Conservation (phyloP, 1,140 invertebrate species). For the Eriosoma lanigerum region DNA sequence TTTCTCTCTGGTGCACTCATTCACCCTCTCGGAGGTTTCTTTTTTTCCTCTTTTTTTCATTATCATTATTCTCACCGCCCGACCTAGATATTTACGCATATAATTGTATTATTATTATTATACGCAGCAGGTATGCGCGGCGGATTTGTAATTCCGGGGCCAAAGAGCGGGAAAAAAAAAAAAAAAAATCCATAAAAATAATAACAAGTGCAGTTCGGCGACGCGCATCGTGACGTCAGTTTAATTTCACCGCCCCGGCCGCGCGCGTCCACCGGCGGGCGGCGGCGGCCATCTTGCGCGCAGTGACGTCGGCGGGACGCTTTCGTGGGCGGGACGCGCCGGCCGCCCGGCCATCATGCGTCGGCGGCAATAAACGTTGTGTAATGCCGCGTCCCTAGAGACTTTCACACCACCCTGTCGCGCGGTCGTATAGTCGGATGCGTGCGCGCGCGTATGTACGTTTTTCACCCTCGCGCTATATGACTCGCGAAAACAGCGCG, state of each 20-base stretch:
- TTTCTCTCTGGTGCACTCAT: neutral
- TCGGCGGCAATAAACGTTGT: neutral
- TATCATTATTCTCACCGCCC: neutral
- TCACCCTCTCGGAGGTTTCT: neutral
- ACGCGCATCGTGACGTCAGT: conserved; percentile 17
- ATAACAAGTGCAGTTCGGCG: neutral
- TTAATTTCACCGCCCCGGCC: neutral
- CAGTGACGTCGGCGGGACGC: conserved; percentile 44
- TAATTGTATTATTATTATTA: neutral
- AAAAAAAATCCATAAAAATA: conserved; percentile 21
- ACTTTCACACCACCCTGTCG: neutral
- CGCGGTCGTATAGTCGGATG: no score
- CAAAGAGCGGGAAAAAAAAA: neutral
- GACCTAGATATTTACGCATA: neutral
- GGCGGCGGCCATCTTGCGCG: conserved; percentile 43
- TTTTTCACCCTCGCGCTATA: conserved; percentile 7
- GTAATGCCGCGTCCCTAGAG: neutral
- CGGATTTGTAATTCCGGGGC: no score
- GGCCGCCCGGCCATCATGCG: conserved; percentile 41
- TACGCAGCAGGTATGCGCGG: neutral
- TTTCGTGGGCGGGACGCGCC: conserved; percentile 46
- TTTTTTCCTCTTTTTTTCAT: neutral
- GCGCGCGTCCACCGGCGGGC: neutral
- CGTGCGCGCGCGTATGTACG: neutral
- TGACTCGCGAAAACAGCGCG: neutral